A percentile compares a stretch with the other conserved stretches of the same genome.
Evolutionary conservation across 2,797 vertebrate species (phyloP).

Genomic region (Anguilla pacifica): DNA sequence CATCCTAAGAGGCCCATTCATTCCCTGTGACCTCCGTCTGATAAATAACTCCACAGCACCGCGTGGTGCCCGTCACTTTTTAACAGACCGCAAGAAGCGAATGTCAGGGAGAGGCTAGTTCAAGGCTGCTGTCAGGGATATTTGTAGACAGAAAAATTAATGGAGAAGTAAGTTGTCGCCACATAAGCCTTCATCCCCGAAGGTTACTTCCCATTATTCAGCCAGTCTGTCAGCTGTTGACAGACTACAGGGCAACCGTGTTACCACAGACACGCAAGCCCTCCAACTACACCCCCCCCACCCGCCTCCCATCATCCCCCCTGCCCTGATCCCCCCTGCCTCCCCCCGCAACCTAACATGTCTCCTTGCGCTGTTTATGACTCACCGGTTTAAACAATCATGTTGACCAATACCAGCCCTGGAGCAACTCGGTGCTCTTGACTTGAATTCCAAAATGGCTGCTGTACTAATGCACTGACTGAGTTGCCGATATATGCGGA

Average conservation of each 20-base stretch:
- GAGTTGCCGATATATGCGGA: no score
- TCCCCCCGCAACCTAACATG: no score
- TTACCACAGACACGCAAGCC: not conserved
- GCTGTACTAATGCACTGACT: not conserved
- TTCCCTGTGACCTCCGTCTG: not conserved
- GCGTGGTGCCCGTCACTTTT: not conserved
- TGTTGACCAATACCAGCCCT: not conserved
- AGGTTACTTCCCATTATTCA: not conserved
- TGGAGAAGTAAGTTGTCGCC: not conserved
- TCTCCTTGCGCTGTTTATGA: not conserved
- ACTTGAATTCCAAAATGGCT: not conserved
- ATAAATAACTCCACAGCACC: not conserved
- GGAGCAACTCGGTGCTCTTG: not conserved
- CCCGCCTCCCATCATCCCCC: no score
- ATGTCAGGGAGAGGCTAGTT: not conserved
- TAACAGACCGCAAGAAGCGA: not conserved
- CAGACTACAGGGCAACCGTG: not conserved
- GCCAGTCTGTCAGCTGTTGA: not conserved
- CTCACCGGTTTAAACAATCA: not conserved
- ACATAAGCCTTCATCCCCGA: not conserved
- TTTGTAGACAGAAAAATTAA: conserved; percentile 1
- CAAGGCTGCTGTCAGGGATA: not conserved
- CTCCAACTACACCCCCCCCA: not conserved
- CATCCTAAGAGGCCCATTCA: not conserved
- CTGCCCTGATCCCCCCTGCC: no score